A percentile compares a stretch with the other conserved stretches of the same genome.
Evolutionary conservation across 2,888 invertebrate species (phyloP).

Genomic region (Masnerella sp.): DNA sequence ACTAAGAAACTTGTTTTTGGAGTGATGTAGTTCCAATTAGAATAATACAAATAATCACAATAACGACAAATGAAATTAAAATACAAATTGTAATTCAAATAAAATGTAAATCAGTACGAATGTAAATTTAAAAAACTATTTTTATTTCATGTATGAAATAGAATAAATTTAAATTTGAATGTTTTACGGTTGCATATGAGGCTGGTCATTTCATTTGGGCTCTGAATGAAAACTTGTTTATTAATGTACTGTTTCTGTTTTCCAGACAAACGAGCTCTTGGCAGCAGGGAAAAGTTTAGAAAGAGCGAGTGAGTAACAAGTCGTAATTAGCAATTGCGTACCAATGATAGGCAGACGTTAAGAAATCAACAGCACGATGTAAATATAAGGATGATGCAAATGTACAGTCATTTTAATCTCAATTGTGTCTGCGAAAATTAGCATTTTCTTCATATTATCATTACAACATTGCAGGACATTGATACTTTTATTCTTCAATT

Average conservation of each 20-base stretch:
- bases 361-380: constrained; percentile 11
- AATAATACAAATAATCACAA: no score
- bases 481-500: no score
- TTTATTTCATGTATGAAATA: no score
- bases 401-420: constrained; percentile 10
- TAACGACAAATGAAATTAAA: no score
- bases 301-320: constrained; percentile 15
- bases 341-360: constrained; percentile 13
- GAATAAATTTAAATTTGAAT: no score
- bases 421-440: constrained; percentile 17
- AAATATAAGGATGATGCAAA: constrained; percentile 28
- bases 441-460: not conserved
- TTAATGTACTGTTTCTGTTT: constrained; percentile 2
- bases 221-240: constrained; percentile 2
- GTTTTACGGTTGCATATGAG: no score
- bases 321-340: constrained; percentile 30
- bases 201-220: not conserved
- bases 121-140: no score
- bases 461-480: no score
- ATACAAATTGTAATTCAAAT: no score
- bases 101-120: no score
- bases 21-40: no score
- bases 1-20: no score
- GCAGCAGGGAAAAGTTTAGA: not conserved
- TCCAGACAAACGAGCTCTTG: not conserved